A percentile compares a stretch with the other conserved stretches of the same genome.
phyloP scores from a whole-genome alignment of 2,888 invertebrate species.

The Himalopsyche japonica region DNA sequence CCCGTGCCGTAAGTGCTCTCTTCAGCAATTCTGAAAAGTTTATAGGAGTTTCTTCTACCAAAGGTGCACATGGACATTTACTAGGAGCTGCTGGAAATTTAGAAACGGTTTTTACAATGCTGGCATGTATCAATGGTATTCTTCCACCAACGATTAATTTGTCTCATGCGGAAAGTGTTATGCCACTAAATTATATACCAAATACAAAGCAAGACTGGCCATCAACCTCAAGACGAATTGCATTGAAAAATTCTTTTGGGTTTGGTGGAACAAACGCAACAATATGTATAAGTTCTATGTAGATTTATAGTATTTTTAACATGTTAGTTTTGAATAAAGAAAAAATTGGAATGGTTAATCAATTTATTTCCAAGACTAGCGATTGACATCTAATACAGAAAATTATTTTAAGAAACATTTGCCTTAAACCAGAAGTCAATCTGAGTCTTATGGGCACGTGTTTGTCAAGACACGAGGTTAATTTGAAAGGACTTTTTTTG shows the following conservation, averaged over 20 bases:
- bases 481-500: too few species aligned
- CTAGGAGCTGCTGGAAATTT: constrained; percentile 96
- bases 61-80: constrained; percentile 97
- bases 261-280: constrained; percentile 98
- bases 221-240: constrained; percentile 62
- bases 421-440: too few species aligned
- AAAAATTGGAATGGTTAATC: too few species aligned
- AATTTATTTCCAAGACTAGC: too few species aligned
- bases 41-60: constrained; percentile 83
- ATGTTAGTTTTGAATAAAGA: neutral
- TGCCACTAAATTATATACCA: constrained; percentile 71
- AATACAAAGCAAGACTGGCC: constrained; percentile 64
- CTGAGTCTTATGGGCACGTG: too few species aligned
- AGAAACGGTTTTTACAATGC: constrained; percentile 83
- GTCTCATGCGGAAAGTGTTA: constrained; percentile 66
- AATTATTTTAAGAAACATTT: too few species aligned
- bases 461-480: too few species aligned
- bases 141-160: constrained; percentile 91
- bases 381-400: too few species aligned
- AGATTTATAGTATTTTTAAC: neutral
- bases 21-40: constrained; percentile 65
- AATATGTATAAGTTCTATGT: constrained; percentile 63
- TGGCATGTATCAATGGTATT: constrained; percentile 74
- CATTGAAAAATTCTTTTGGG: constrained; percentile 96
- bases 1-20: constrained; percentile 74